Conservation (phyloP, 2,888 invertebrate species). For the Candidula unifasciata region DNA sequence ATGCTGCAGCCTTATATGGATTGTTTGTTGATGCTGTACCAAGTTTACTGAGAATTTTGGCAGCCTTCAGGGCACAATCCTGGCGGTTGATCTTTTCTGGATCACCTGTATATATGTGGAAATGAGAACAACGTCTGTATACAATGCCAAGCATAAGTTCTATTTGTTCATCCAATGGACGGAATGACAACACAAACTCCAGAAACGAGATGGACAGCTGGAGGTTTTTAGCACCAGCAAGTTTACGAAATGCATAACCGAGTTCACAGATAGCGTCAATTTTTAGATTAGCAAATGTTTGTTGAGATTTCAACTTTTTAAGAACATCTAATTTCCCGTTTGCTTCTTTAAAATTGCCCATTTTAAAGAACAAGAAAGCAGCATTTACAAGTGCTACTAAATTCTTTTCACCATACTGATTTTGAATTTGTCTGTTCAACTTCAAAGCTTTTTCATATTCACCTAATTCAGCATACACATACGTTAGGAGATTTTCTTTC, state of each 20-base stretch:
- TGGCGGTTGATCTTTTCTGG: slow-evolving; percentile 14
- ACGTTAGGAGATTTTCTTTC: neutral
- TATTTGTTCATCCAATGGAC: neutral
- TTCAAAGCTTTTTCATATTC: neutral
- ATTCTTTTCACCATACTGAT: neutral
- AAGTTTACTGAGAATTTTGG: neutral
- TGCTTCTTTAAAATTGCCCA: neutral
- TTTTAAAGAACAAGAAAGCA: neutral
- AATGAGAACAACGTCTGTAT: slow-evolving; percentile 5
- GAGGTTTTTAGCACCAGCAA: slow-evolving; percentile 6
- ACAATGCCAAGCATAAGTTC: slow-evolving; percentile 18
- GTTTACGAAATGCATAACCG: neutral
- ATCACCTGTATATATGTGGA: neutral
- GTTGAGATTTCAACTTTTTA: neutral
- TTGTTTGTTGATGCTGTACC: neutral
- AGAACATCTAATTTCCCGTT: neutral
- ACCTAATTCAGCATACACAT: neutral
- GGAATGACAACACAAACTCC: neutral
- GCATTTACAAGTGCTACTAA: slow-evolving; percentile 4
- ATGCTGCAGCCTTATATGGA: neutral
- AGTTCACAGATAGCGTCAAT: neutral
- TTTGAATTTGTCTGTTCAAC: neutral
- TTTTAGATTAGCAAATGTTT: neutral
- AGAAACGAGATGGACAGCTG: neutral
- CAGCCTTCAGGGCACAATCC: slow-evolving; percentile 1